Base-by-base conservation (phyloP, 2,888 invertebrate species). In the Diadegma fenestrale region DNA sequence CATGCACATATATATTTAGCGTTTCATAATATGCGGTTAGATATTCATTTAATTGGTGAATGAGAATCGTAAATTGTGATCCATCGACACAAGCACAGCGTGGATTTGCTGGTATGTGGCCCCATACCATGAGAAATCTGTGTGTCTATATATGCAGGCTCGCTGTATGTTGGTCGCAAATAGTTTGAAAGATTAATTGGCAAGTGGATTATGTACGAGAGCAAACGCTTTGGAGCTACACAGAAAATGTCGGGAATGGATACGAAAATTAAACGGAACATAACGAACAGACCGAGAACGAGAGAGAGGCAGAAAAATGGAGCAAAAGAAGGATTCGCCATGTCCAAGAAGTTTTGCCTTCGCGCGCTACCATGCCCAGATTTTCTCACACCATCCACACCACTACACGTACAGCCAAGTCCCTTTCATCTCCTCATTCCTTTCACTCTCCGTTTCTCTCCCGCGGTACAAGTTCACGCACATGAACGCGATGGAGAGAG, bases 401-500 rank as follows among this genome's bases (percentile, higher is more conserved):
- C n/a, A n/a, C n/a, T n/a, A n/a, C n/a, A 71, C 64, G 22, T 22
- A 54, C 45, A 58, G 51, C 19, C 71, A 54, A 68, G 73, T 73
- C 78, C 63, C 77, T 82, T 78, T 86, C 73, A 68, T 69, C 80
- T 75, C 73, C 26, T 68, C 54, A 61, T 41, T 33, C 48, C 61
- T 58, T 69, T 69, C 69, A 33, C 66, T 79, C 73, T 72, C 43
- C 41, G 51, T 58, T 71, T 54, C 45, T 72, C 54, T 45, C 26
- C 66, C 26, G 76, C 14, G 41, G 37, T 26, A 66, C 58, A 51
- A 30, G 48, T 66, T 73, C 17, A 80, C 72, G 68, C 68, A 51
- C n/a, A 51, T 58, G n/a, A n/a, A n/a, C n/a, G n/a, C 82, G 85
- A 84, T 84, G 83, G 84, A 86, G 84, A 82, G 81, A 79, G 80